Base-by-base conservation (phyloP, 2,113 vertebrate genomes). In the Notechis scutatus region DNA sequence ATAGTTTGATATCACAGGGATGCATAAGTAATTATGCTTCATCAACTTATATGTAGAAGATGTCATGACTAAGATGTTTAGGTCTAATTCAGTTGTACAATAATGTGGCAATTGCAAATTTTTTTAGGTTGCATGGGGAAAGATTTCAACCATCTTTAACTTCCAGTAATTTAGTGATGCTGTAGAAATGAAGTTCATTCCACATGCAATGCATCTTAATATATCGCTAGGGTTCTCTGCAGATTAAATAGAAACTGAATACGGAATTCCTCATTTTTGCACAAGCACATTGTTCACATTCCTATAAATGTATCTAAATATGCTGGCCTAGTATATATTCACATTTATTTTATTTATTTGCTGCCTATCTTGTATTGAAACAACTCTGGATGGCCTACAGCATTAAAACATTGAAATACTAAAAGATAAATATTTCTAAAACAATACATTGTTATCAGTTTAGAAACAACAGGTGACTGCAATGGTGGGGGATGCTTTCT, bases 391-490 rank as follows among this genome's bases (percentile, higher is more conserved):
- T 69, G 29, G 61, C 61, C 14, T 69, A n/a, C 4, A 69, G 61
- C 12, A n/a, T 69, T 14, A 15, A 64, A 69, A 14, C 29, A 69
- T 69, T 69, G 5, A 69, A 69, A 69, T n/a, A n/a, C 61, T n/a
- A 69, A 69, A 69, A 69, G 11, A 69, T 69, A n/a, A 69, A 69
- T 69, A 69, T 69, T 69, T 69, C 12, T 69, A 69, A 64, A 64
- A 64, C 26, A 64, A 29, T 64, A n/a, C 12, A 64, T 64, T n/a
- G 69, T 81, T 81, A 54, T 42, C 81, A 87, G 89, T 4, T 88
- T 26, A 12, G 42, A 95, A 93, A 87, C 85, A 95, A 94, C 20
- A 74, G n/a, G n/a, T 39, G 34, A 74, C 1, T 81, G 69, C 6
- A 3, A 39, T 21, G 69, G 69, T 81, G 69, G 39, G 15, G 1